Percentiles rank a stretch among this genome's conserved stretches.
Conservation (phyloP, 2,888 invertebrate species). For the Acleris cristana region DNA sequence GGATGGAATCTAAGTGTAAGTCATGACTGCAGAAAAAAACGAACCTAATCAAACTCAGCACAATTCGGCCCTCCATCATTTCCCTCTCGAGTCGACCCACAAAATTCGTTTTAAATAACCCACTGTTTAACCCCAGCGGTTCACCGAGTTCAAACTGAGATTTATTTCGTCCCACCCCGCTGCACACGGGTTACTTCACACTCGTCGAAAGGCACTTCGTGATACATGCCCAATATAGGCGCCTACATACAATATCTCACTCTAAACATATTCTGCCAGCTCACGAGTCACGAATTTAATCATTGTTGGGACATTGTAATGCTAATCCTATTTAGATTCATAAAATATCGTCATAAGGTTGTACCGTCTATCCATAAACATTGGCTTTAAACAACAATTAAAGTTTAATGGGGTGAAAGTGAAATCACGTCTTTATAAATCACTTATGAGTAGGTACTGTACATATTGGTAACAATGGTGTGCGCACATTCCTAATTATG, state of each 20-base stretch:
- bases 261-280: slow-evolving; percentile 31
- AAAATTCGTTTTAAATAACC: slow-evolving; percentile 36
- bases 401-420: slow-evolving; percentile 34
- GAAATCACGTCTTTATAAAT: not conserved
- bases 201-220: slow-evolving; percentile 34
- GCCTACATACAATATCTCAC: slow-evolving; percentile 35
- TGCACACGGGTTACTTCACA: slow-evolving; percentile 35
- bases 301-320: slow-evolving; percentile 38
- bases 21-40: not conserved
- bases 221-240: slow-evolving; percentile 29
- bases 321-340: slow-evolving; percentile 32
- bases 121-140: slow-evolving; percentile 36
- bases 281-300: slow-evolving; percentile 38
- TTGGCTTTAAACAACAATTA: slow-evolving; percentile 22
- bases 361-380: not conserved
- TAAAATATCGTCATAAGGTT: slow-evolving; percentile 31
- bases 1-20: too few species aligned
- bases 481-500: slow-evolving; percentile 21
- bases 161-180: slow-evolving; percentile 33
- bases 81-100: slow-evolving; percentile 33
- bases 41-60: slow-evolving; percentile 6
- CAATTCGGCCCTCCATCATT: slow-evolving; percentile 23
- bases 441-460: not conserved
- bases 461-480: too few species aligned
- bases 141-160: slow-evolving; percentile 28